Base-by-base conservation (phyloP, 2,113 vertebrate genomes). In the Saguinus midas region DNA sequence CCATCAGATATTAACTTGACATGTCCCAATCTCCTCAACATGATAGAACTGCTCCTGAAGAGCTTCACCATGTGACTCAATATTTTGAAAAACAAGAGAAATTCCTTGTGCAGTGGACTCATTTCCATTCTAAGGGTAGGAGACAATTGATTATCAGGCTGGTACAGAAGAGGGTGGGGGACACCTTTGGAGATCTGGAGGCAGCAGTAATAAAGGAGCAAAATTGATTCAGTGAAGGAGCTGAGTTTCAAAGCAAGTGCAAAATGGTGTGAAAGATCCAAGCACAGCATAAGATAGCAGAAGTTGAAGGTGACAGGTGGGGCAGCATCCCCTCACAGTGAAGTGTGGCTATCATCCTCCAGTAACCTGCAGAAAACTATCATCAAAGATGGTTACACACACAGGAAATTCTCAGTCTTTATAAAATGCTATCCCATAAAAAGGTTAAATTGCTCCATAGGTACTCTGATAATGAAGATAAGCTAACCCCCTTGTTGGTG, bases 71-170 rank as follows among this genome's bases (percentile, higher is more conserved):
- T 61, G 27, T 45, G 75, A 94, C 37, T 32, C 23, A 2, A 76
- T 35, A 97, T 76, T 61, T 66, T 76, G n/a, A 78, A 75, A 96
- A 92, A 75, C 72, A 18, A 86, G 45, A 93, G 16, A 82, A 90
- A 87, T 52, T 64, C 86, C 81, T 64, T 81, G 40, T 48, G 43
- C 14, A 23, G 23, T n/a, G 14, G 32, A 50, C 78, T 79, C 12
- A 50, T 6, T 70, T 16, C 40, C 79, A 91, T 32, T 37, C 55
- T 37, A 10, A 32, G 45, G 6, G 9, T 6, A 50, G 45, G 48
- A 85, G 73, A 58, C n/a, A 43, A 66, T 23, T 8, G 48, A n/a
- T 48, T 75, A 55, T 23, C 64, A 68, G n/a, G 37, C 55, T 81
- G 40, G 89, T 43, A 52, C 8, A 27, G 17, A 10, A 50, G 35